Evolutionary conservation across 2,797 vertebrate species (phyloP).

Genomic region (Thunnus albacares): DNA sequence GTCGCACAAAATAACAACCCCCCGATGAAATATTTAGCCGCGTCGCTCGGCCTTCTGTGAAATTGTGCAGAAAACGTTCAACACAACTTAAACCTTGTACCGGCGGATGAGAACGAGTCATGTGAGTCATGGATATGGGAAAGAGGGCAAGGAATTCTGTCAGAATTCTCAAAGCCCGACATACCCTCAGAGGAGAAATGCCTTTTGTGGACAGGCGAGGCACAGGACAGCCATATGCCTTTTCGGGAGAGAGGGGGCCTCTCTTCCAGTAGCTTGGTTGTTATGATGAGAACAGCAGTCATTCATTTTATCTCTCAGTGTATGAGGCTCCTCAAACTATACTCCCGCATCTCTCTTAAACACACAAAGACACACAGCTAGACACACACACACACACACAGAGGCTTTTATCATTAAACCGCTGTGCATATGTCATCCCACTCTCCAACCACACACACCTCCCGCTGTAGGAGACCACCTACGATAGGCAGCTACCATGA

Average conservation of each 20-base stretch:
- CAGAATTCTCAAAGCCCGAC: slow-evolving; percentile 55
- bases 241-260: slow-evolving; percentile 45
- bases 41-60: slow-evolving; percentile 67
- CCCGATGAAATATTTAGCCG: slow-evolving; percentile 79
- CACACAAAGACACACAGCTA: slow-evolving; percentile 17
- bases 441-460: slow-evolving; percentile 73
- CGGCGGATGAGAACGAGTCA: slow-evolving; percentile 56
- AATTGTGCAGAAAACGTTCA: slow-evolving; percentile 78
- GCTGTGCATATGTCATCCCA: slow-evolving; percentile 71
- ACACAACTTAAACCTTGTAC: slow-evolving; percentile 60
- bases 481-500: slow-evolving; percentile 60
- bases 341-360: slow-evolving; percentile 50
- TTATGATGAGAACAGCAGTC: slow-evolving; percentile 76
- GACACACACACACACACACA: slow-evolving; percentile 32
- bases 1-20: slow-evolving; percentile 75
- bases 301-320: slow-evolving; percentile 73
- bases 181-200: slow-evolving; percentile 59
- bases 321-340: slow-evolving; percentile 55
- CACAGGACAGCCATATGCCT: slow-evolving; percentile 48
- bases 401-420: slow-evolving; percentile 74
- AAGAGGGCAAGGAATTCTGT: slow-evolving; percentile 76
- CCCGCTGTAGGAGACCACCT: slow-evolving; percentile 79
- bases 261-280: slow-evolving; percentile 64
- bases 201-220: slow-evolving; percentile 64
- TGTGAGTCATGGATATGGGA: slow-evolving; percentile 75